Evolutionary conservation across 2,113 vertebrate genomes (phyloP), one percentile per base, ranked within the genome.

Genomic region (Clupea harengus): DNA sequence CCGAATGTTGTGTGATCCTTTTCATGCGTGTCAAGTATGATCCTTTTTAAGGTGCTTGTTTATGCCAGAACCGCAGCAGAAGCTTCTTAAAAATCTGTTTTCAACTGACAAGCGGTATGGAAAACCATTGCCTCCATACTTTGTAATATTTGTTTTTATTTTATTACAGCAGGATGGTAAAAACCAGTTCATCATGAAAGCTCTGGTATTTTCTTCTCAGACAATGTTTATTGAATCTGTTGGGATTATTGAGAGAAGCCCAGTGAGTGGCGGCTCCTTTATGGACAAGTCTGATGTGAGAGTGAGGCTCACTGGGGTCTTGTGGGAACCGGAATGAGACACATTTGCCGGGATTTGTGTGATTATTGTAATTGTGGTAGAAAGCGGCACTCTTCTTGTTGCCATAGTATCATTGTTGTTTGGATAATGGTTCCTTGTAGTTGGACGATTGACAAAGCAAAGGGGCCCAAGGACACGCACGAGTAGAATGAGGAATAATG

Each of bases 401-500:
- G 64, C 11, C 64, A 72, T n/a, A 72, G 64, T 72, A 32, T 72
- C 64, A 28, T 32, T 72, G 64, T 25, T 72, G 64, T 28, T 10
- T n/a, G 47, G 22, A n/a, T 83, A 49, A 49, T 72, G 13, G 49
- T 32, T 81, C 39, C 81, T 83, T 52, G 60, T 52, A 86, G 78
- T 83, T 84, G 46, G 81, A 39, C 82, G 15, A 75, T 80, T 32
- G 32, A 75, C 17, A 46, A 60, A 44, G 49, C 81, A 82, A 81
- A 81, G 60, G 39, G 86, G 78, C 49, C 86, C 78, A 64, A 54
- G 64, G 64, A 72, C 82, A 87, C 86, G 52, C 4, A 45, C 11
- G 45, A 49, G 86, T 39, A 25, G 81, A 64, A 87, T 45, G 45
- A 84, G 82, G 82, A 84, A 32, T 87, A 84, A 84, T 46, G 50